Evolutionary conservation across 2,113 vertebrate genomes (phyloP).

Genomic region (Callocephalon fimbriatum): DNA sequence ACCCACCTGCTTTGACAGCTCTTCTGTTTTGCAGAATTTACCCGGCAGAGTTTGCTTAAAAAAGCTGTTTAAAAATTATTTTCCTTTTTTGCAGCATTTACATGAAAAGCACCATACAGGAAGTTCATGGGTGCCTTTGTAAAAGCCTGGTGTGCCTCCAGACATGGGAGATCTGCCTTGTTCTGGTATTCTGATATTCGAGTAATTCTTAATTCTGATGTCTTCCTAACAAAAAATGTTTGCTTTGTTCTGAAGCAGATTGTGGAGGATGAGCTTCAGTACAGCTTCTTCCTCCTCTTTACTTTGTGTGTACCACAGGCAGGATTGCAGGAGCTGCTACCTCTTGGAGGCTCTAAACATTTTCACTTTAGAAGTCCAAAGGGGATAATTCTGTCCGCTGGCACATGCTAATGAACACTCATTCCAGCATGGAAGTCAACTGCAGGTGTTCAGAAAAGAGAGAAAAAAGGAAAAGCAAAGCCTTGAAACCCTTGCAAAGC

Average conservation of each 20-base stretch:
- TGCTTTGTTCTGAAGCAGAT: not conserved
- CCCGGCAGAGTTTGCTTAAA: not conserved
- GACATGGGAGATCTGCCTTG: not conserved
- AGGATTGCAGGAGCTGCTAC: accelerated
- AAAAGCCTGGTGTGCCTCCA: not conserved
- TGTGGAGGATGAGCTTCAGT: not conserved
- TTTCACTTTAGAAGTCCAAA: not conserved
- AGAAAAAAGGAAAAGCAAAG: not conserved
- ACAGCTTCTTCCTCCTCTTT: not conserved
- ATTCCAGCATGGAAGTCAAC: not conserved
- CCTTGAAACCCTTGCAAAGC: not conserved
- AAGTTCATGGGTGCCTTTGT: not conserved
- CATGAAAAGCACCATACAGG: not conserved
- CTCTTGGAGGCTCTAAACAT: not conserved
- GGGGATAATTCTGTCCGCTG: not conserved
- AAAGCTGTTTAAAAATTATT: not conserved
- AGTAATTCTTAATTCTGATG: not conserved
- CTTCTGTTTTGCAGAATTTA: not conserved
- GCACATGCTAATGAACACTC: not conserved
- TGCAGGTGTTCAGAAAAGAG: not conserved
- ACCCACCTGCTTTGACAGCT: not conserved
- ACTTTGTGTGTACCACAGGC: not conserved
- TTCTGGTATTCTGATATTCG: not conserved
- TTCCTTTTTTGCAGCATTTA: not conserved
- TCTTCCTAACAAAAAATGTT: not conserved